These are phyloP conservation scores for Strigamia maritima DNA, from an alignment of 2,888 invertebrate species.

Conservation along the genomic window DNA sequence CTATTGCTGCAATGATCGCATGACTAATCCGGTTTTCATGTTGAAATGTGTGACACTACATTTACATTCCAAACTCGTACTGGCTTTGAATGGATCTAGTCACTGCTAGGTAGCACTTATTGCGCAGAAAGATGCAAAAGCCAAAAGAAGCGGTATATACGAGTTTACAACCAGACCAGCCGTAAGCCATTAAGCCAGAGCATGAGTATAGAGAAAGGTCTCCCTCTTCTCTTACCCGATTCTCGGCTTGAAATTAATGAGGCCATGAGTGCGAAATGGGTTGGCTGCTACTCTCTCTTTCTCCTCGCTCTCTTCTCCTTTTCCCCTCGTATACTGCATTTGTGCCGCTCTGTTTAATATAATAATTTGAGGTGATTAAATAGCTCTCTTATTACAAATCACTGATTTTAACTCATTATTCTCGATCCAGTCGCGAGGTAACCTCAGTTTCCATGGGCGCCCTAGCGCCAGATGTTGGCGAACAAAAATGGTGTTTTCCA, in stretches of 20 bases:
- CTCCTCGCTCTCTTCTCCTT: not conserved
- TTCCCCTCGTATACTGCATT: not conserved
- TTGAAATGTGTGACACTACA: too few relatives aligned
- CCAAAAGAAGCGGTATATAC: not conserved
- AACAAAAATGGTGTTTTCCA: not conserved
- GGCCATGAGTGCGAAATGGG: slow-evolving; percentile 4
- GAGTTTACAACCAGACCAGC: not conserved
- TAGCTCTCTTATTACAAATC: not conserved
- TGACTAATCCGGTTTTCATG: too few relatives aligned
- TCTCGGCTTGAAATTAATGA: slow-evolving; percentile 4
- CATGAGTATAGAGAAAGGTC: not conserved
- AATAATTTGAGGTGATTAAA: not conserved
- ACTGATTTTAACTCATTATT: not conserved
- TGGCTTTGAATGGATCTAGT: too few relatives aligned
- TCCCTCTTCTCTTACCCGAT: slow-evolving; percentile 1
- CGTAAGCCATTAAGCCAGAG: not conserved
- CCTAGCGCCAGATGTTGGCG: not conserved
- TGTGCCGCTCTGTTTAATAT: slow-evolving; percentile 4
- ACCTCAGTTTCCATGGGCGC: too few relatives aligned
- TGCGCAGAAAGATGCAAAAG: not conserved
- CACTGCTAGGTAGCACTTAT: not conserved
- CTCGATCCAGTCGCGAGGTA: not conserved
- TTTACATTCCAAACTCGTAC: too few relatives aligned
- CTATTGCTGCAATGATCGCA: too few relatives aligned
- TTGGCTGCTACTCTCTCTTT: not conserved